phyloP scores from a whole-genome alignment of 2,888 invertebrate genomes.

The Mantis religiosa region DNA sequence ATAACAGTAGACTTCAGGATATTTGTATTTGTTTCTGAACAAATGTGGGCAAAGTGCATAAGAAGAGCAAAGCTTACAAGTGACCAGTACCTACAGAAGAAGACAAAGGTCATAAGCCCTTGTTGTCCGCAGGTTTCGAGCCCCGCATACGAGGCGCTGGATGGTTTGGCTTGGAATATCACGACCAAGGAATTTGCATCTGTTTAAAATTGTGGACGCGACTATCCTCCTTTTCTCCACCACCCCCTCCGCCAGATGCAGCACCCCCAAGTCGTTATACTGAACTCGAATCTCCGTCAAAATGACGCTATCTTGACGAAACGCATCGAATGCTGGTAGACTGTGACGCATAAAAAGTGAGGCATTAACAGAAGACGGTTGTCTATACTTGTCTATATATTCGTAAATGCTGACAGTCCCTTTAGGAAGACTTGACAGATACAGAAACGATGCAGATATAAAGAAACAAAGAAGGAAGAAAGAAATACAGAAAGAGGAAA shows the following conservation, averaged over 20 bases:
- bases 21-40: too few species aligned
- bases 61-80: too few species aligned
- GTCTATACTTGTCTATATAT: not conserved
- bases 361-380: not conserved
- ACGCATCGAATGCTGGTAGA: not conserved
- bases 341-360: not conserved
- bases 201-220: conserved; percentile 19
- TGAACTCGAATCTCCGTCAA: conserved; percentile 7
- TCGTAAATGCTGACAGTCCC: not conserved
- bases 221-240: not conserved
- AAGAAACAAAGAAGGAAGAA: not conserved
- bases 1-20: too few species aligned
- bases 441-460: not conserved
- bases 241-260: not conserved
- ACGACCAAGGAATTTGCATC: conserved; percentile 13
- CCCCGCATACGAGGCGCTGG: not conserved
- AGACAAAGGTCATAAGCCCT: not conserved
- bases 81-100: too few species aligned
- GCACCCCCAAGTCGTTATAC: conserved; percentile 2
- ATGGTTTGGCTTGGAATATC: conserved; percentile 4
- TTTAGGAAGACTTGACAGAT: not conserved
- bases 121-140: not conserved
- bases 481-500: too few species aligned
- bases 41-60: too few species aligned
- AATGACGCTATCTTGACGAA: conserved; percentile 12